phyloP scores from a whole-genome alignment of 2,113 vertebrate species.

The pig (Sus scrofa) region DNA sequence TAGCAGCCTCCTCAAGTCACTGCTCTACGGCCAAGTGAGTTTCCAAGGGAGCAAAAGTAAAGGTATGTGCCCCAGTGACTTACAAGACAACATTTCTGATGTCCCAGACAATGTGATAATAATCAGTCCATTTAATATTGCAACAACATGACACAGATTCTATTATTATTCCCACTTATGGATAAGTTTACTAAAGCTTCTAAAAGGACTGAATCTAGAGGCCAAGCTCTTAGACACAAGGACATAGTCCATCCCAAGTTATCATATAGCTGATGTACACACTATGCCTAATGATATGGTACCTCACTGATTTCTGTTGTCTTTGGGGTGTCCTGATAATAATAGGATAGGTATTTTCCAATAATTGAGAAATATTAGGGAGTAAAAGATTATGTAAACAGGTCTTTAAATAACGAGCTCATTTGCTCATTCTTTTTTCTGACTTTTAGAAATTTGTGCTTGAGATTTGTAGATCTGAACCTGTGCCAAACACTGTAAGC shows the following conservation, averaged over 20 bases:
- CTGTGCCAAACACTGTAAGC: neutral
- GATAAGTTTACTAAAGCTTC: neutral
- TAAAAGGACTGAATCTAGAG: neutral
- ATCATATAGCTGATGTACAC: neutral
- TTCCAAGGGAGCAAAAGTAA: neutral
- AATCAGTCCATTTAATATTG: neutral
- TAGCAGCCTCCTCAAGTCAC: neutral
- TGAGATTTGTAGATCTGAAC: constrained; percentile 20
- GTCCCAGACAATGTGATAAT: neutral
- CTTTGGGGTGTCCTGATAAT: neutral
- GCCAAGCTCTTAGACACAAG: neutral
- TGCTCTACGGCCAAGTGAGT: neutral
- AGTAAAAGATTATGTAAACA: neutral
- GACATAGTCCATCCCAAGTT: neutral
- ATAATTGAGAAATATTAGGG: neutral
- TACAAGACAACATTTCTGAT: neutral
- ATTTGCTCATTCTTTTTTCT: neutral
- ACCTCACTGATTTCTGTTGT: neutral
- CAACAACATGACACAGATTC: neutral
- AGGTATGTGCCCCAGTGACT: neutral
- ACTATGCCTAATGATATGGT: neutral
- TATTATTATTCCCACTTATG: neutral
- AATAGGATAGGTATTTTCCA: neutral
- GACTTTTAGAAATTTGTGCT: neutral
- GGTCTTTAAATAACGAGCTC: neutral